A percentile compares a stretch with the other conserved stretches of the same genome.
Conservation (phyloP, 2,797 vertebrate species). For the Buceros bicornis region DNA sequence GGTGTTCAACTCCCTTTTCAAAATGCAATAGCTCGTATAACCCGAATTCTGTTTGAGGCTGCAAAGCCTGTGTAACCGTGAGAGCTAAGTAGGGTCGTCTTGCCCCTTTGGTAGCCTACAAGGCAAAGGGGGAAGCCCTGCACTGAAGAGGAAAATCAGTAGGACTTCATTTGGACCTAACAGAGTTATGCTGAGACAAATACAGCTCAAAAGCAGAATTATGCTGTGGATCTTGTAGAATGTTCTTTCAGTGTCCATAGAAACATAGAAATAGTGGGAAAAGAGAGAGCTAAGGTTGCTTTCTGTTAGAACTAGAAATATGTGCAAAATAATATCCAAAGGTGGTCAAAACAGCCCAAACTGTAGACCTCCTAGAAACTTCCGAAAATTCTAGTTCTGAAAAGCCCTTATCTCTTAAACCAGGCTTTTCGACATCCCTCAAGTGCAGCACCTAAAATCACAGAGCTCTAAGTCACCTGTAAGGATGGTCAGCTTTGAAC, state of each 20-base stretch:
- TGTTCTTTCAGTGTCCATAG: background rate
- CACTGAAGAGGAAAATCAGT: background rate
- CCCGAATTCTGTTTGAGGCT: background rate
- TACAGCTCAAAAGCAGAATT: background rate
- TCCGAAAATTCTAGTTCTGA: background rate
- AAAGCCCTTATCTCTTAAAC: background rate
- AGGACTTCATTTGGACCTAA: background rate
- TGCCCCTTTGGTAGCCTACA: background rate
- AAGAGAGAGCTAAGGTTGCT: background rate
- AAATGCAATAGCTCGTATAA: background rate
- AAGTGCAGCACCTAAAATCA: background rate
- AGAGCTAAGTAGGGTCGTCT: background rate
- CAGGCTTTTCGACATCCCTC: background rate
- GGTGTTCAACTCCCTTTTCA: background rate
- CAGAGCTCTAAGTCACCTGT: fast-evolving
- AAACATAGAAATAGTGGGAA: background rate
- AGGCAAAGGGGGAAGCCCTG: background rate
- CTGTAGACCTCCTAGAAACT: background rate
- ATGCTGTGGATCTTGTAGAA: background rate
- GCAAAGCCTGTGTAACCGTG: background rate
- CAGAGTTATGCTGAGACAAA: background rate
- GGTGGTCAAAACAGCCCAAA: background rate
- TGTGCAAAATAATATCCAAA: background rate
- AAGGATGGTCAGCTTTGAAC: background rate
- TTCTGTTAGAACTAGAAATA: background rate